Percentiles rank a stretch among this genome's conserved stretches.
Evolutionary conservation across 2,888 invertebrate genomes (phyloP).

Genomic region (Cryptocheilus praepositus): DNA sequence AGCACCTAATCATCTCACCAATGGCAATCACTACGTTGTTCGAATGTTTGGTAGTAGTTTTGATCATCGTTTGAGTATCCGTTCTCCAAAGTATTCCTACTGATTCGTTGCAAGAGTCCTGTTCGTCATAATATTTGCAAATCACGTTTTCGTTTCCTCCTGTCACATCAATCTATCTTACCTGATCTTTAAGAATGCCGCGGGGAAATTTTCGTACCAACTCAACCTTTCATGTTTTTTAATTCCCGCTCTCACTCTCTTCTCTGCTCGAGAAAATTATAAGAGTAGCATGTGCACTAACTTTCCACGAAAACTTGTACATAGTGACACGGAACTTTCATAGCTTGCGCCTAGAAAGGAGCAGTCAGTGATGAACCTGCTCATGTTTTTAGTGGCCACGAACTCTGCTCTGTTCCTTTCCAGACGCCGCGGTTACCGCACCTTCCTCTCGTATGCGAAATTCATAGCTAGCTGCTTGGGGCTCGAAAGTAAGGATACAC

Average conservation of each 20-base stretch:
- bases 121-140: too few species aligned
- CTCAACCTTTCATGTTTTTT: slow-evolving; percentile 3
- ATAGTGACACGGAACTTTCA: slow-evolving; percentile 67
- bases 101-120: too few species aligned
- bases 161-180: too few species aligned
- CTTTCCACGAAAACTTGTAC: slow-evolving; percentile 67
- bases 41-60: too few species aligned
- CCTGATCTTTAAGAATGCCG: not conserved
- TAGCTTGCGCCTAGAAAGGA: slow-evolving; percentile 67
- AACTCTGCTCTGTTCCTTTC: slow-evolving; percentile 53
- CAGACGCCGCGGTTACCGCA: slow-evolving; percentile 60
- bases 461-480: slow-evolving; percentile 74
- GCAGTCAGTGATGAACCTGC: not conserved
- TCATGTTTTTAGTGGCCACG: not conserved
- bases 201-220: not conserved
- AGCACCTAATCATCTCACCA: too few species aligned
- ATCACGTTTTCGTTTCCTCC: too few species aligned
- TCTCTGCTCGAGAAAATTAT: slow-evolving; percentile 45
- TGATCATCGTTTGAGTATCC: too few species aligned
- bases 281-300: slow-evolving; percentile 74
- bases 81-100: too few species aligned
- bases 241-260: slow-evolving; percentile 15
- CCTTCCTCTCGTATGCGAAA: slow-evolving; percentile 60
- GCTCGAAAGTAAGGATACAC: slow-evolving; percentile 66
- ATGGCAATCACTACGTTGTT: too few species aligned